A percentile compares a stretch with the other conserved stretches of the same genome.
Conservation (phyloP, 92 coral and sea anemone genomes). For the Ricordea florida region DNA sequence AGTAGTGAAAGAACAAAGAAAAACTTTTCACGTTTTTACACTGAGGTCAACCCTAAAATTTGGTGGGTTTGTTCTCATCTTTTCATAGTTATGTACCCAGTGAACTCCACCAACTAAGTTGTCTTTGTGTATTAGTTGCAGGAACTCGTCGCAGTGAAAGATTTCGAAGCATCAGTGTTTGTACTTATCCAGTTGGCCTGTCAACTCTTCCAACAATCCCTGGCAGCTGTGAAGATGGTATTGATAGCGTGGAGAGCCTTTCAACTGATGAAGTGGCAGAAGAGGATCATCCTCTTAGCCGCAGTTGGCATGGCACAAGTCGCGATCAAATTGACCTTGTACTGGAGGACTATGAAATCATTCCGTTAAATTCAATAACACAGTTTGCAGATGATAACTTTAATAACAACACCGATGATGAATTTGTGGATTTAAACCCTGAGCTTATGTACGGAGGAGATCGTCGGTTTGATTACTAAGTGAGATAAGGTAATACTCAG, state of each 20-base stretch:
- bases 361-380: slow-evolving; percentile 66
- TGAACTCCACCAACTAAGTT: too few relatives aligned
- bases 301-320: slow-evolving; percentile 88
- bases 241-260: slow-evolving; percentile 42
- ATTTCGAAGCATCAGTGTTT: slow-evolving; percentile 9
- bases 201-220: slow-evolving; percentile 82
- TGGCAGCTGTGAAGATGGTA: slow-evolving; percentile 75
- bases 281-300: slow-evolving; percentile 69
- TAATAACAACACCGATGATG: slow-evolving; percentile 11
- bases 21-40: too few relatives aligned
- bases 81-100: too few relatives aligned
- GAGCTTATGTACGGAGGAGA: slow-evolving; percentile 13
- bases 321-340: slow-evolving; percentile 75
- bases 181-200: slow-evolving; percentile 23
- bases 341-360: slow-evolving; percentile 84
- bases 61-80: too few relatives aligned
- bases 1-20: too few relatives aligned
- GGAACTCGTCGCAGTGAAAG: too few relatives aligned
- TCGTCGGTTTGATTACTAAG: slow-evolving; percentile 59
- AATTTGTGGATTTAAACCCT: slow-evolving; percentile 31
- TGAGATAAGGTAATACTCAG: too few relatives aligned
- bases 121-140: too few relatives aligned
- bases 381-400: slow-evolving; percentile 31
- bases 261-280: slow-evolving; percentile 29
- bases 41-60: too few relatives aligned